A percentile compares a stretch with the other conserved stretches of the same genome.
These are phyloP conservation scores for Synchiropus splendidus DNA, from an alignment of 2,113 vertebrate genomes.

Conservation along the genomic window DNA sequence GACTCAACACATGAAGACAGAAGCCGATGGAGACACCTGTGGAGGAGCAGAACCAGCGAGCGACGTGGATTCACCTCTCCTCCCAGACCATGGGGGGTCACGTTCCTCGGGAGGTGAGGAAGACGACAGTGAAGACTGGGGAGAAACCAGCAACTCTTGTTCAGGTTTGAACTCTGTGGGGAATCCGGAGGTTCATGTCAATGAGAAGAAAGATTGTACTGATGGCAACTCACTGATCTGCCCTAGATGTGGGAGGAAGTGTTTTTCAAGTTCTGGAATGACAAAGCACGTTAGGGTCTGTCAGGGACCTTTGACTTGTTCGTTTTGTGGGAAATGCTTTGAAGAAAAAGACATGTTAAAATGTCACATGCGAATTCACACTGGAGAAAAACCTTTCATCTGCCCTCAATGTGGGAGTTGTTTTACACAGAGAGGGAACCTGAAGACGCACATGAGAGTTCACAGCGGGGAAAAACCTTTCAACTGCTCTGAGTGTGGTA, in stretches of 20 bases:
- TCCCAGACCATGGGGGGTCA: background rate
- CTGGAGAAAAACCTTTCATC: background rate
- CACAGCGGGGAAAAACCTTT: conserved; percentile 5
- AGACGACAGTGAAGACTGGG: background rate
- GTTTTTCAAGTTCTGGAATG: too few species aligned
- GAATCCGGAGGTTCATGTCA: too few species aligned
- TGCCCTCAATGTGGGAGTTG: background rate
- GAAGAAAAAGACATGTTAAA: too few species aligned
- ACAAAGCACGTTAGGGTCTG: background rate
- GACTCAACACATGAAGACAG: background rate
- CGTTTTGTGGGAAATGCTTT: too few species aligned
- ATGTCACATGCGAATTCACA: too few species aligned
- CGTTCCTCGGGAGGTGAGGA: background rate
- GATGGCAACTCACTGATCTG: too few species aligned
- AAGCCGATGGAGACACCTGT: background rate
- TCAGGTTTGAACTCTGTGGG: too few species aligned
- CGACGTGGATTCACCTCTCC: background rate
- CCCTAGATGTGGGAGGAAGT: too few species aligned
- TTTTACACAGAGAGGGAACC: background rate
- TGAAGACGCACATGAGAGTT: background rate
- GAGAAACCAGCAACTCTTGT: too few species aligned
- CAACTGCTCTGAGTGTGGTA: background rate
- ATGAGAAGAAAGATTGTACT: too few species aligned
- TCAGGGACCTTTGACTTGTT: too few species aligned
- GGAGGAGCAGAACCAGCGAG: background rate